phyloP scores from a whole-genome alignment of 1,140 invertebrate species.

The Neelides sp. region DNA sequence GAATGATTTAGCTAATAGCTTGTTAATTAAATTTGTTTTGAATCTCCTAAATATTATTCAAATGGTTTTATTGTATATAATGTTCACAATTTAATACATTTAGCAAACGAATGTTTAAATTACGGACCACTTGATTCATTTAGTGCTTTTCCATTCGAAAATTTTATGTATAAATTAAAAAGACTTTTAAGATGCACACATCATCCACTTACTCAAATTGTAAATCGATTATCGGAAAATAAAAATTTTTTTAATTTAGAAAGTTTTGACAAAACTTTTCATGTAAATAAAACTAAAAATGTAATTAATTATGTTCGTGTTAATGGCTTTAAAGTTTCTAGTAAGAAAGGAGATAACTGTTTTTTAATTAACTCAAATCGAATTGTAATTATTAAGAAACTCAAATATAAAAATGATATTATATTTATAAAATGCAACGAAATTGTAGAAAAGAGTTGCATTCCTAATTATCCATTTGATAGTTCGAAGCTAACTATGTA shows the following conservation, averaged over 20 bases:
- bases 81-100: conserved; percentile 35
- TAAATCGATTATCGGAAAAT: conserved; percentile 10
- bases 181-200: conserved; percentile 7
- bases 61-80: conserved; percentile 32
- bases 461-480: too few relatives aligned
- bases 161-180: conserved; percentile 25
- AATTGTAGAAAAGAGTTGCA: too few relatives aligned
- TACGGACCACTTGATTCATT: conserved; percentile 36
- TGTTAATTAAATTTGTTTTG: conserved; percentile 11
- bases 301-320: too few relatives aligned
- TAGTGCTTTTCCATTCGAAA: conserved; percentile 40
- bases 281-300: too few relatives aligned
- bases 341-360: too few relatives aligned
- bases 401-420: too few relatives aligned
- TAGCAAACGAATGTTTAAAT: conserved; percentile 35
- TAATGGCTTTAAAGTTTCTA: too few relatives aligned
- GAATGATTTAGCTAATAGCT: conserved; percentile 17
- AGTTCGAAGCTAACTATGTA: too few relatives aligned
- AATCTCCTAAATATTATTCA: background rate
- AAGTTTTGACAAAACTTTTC: too few relatives aligned
- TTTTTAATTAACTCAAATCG: too few relatives aligned
- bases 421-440: too few relatives aligned
- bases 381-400: too few relatives aligned
- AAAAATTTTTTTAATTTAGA: background rate
- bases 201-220: conserved; percentile 1